Percentiles rank a stretch among this genome's conserved stretches.
phyloP scores from a whole-genome alignment of 1,140 invertebrate genomes.

The Leucophenga varia region DNA sequence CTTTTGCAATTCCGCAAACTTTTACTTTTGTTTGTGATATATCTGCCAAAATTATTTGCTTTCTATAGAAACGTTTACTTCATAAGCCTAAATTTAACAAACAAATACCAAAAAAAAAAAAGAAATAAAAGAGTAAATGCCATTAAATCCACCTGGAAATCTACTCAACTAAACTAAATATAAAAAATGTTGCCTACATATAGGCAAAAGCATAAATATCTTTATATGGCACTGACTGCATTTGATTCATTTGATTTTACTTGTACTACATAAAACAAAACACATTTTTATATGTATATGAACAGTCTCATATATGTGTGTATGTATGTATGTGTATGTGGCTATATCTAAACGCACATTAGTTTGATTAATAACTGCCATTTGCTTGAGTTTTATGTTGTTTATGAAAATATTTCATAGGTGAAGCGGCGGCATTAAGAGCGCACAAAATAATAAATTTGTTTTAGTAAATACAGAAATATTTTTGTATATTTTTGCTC shows the following conservation, averaged over 20 bases:
- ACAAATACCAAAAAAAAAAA: too few species aligned
- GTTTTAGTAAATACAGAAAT: neutral
- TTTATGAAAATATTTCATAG: slow-evolving; percentile 52
- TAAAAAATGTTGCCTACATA: too few species aligned
- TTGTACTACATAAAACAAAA: too few species aligned
- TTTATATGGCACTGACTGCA: slow-evolving; percentile 34
- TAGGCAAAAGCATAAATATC: too few species aligned
- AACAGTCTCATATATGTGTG: slow-evolving; percentile 2
- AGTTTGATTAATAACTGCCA: slow-evolving; percentile 54
- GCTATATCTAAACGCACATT: slow-evolving; percentile 35
- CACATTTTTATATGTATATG: slow-evolving; percentile 5
- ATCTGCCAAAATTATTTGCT: too few species aligned
- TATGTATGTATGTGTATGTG: neutral
- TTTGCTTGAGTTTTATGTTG: slow-evolving; percentile 53
- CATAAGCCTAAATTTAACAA: too few species aligned
- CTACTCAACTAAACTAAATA: slow-evolving; percentile 20
- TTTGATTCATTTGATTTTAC: slow-evolving; percentile 43
- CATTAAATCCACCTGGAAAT: slow-evolving; percentile 48
- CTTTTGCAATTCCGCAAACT: too few species aligned
- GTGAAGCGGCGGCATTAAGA: too few species aligned
- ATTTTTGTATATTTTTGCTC: slow-evolving; percentile 8
- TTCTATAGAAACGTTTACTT: too few species aligned
- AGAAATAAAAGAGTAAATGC: slow-evolving; percentile 19
- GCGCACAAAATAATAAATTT: slow-evolving; percentile 18
- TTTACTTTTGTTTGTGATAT: too few species aligned